These are phyloP conservation scores for Thymelicus lineola DNA, from an alignment of 2,888 invertebrate genomes.

Conservation along the genomic window DNA sequence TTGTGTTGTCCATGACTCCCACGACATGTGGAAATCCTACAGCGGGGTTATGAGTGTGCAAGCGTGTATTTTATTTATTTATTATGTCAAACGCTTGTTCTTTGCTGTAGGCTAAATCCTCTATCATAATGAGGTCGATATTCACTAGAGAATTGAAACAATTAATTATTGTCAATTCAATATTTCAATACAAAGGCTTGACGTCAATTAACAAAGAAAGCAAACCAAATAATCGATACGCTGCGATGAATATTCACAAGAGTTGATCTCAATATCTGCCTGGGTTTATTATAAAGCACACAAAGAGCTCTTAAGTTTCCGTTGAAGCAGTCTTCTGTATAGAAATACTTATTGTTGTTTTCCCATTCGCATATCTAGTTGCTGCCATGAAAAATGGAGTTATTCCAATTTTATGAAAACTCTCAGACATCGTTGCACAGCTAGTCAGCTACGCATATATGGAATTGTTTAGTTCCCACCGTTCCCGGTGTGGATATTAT, in stretches of 20 bases:
- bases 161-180: conserved; percentile 28
- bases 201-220: conserved; percentile 29
- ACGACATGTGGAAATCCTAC: too few relatives aligned
- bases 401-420: conserved; percentile 5
- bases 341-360: not conserved
- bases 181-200: conserved; percentile 22
- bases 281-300: conserved; percentile 23
- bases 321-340: conserved; percentile 34
- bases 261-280: conserved; percentile 24
- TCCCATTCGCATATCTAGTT: conserved; percentile 8
- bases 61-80: too few relatives aligned
- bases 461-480: not conserved
- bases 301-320: conserved; percentile 13
- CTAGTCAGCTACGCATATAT: not conserved
- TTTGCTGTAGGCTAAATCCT: conserved; percentile 9
- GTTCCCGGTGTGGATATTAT: not conserved
- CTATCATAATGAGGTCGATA: conserved; percentile 2
- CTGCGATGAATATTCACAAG: conserved; percentile 23
- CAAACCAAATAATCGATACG: conserved; percentile 30
- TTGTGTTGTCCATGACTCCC: too few relatives aligned
- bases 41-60: too few relatives aligned
- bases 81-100: not conserved
- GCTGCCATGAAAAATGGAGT: not conserved
- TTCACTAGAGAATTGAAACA: conserved; percentile 20
- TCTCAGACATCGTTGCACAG: not conserved